Evolutionary conservation across 2,797 vertebrate genomes (phyloP), one percentile per base, ranked within the genome.

Genomic region (Melopsittacus undulatus): DNA sequence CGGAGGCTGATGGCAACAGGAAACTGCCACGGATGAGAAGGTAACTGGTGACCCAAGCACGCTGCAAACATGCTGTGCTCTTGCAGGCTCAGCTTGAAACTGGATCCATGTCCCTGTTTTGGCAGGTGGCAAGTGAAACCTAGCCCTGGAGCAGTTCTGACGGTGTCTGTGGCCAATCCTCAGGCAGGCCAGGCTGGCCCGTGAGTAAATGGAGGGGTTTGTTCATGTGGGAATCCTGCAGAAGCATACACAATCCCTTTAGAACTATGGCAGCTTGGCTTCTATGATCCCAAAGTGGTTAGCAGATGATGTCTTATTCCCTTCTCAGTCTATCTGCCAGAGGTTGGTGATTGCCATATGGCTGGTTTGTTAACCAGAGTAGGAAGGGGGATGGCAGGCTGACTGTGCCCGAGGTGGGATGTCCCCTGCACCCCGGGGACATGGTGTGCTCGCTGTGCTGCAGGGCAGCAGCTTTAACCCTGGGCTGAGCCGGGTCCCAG

Each of bases 81-180:
- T 81, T 91, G 79, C 54, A 64, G 0, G 12, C 40, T 56, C 3
- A 2, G 34, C 48, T 48, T 14, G 19, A 64, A 57, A 42, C 52
- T 95, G 82, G 68, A 54, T 76, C 11, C 72, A 32, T 94, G 81
- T 97, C 43, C 45, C 87, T 95, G 63, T 96, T 95, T 87, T 7
- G 62, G 75, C 81, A 98, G 97, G 92, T 97, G 95, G 95, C 96
- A 84, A 87, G 95, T 95, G 76, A 89, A 95, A 67, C 92, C 95
- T 57, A 95, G 86, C 79, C 95, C 96, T 4, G 97, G 97, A 83
- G 95, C 98, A 40, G 98, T 96, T 30, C 92, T 98, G 89, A 98
- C 96, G 0, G 97, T 98, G 83, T 98, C 97, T 72, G 94, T 98
- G 78, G 94, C 96, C 22, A 98, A 98, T 87, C 95, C 92, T 48